Conservation (phyloP, 2,888 invertebrate species). For the Trissolcus japonicus region DNA sequence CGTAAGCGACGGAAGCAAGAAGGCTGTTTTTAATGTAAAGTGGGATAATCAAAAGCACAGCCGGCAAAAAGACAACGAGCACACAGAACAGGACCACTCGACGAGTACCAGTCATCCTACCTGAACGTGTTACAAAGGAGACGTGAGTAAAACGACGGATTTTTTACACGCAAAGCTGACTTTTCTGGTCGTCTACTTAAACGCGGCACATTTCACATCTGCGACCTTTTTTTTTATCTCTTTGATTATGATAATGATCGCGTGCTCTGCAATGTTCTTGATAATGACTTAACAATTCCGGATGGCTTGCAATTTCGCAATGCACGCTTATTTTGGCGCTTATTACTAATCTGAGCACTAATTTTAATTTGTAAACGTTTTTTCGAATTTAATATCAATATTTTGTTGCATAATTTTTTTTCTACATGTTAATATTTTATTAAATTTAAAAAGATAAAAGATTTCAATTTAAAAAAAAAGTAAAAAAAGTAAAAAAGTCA, state of each 20-base stretch:
- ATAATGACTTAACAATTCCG: too few relatives aligned
- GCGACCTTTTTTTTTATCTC: slow-evolving; percentile 9
- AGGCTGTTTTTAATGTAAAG: slow-evolving; percentile 86
- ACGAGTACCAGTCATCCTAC: slow-evolving; percentile 87
- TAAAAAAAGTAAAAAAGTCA: too few relatives aligned
- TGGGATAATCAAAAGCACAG: slow-evolving; percentile 85
- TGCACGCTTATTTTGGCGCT: neutral
- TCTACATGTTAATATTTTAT: too few relatives aligned
- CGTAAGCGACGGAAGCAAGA: slow-evolving; percentile 87
- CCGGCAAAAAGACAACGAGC: slow-evolving; percentile 85
- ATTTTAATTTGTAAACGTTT: too few relatives aligned
- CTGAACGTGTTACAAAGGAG: slow-evolving; percentile 58
- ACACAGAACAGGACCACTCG: slow-evolving; percentile 87
- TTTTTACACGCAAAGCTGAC: neutral
- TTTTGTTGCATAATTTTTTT: too few relatives aligned
- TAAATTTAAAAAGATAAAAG: too few relatives aligned
- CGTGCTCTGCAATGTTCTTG: neutral
- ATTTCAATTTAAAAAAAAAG: too few relatives aligned
- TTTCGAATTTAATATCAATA: too few relatives aligned
- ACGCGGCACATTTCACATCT: neutral
- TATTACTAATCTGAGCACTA: neutral
- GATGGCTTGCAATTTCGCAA: neutral
- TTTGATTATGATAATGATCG: slow-evolving; percentile 7
- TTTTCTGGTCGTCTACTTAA: neutral
- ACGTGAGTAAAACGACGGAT: neutral